These are phyloP conservation scores for Odocoileus virginianus DNA, from an alignment of 2,113 vertebrate species.

Conservation along the genomic window DNA sequence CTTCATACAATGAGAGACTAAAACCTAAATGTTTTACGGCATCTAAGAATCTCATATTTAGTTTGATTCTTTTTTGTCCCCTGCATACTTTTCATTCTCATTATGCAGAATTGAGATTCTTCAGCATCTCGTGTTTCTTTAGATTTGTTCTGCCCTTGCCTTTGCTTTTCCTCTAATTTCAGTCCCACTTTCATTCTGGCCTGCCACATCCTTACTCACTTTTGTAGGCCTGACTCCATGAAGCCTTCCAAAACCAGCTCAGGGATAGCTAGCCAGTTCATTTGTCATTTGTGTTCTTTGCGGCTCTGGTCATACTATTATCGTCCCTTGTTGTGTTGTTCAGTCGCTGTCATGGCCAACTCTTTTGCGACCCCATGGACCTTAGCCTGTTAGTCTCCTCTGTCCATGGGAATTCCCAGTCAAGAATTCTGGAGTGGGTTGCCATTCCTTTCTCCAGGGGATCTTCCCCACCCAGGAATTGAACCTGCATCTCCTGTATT, in stretches of 20 bases:
- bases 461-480: not conserved
- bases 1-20: not conserved
- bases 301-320: not conserved
- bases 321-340: not conserved
- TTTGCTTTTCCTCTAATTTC: not conserved
- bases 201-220: not conserved
- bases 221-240: not conserved
- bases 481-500: not conserved
- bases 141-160: not conserved
- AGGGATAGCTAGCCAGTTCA: not conserved
- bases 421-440: not conserved
- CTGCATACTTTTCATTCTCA: not conserved
- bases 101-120: not conserved
- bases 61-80: not conserved
- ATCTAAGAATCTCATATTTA: not conserved
- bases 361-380: not conserved
- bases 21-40: not conserved
- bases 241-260: not conserved
- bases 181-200: not conserved
- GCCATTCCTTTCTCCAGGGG: not conserved
- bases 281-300: not conserved
- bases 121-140: not conserved
- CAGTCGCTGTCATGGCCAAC: not conserved
- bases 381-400: not conserved
- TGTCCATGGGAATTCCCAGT: not conserved